Percentiles rank a stretch among this genome's conserved stretches.
These are phyloP conservation scores for Nothoprocta perdicaria DNA, from an alignment of 2,113 vertebrate species.

Conservation along the genomic window DNA sequence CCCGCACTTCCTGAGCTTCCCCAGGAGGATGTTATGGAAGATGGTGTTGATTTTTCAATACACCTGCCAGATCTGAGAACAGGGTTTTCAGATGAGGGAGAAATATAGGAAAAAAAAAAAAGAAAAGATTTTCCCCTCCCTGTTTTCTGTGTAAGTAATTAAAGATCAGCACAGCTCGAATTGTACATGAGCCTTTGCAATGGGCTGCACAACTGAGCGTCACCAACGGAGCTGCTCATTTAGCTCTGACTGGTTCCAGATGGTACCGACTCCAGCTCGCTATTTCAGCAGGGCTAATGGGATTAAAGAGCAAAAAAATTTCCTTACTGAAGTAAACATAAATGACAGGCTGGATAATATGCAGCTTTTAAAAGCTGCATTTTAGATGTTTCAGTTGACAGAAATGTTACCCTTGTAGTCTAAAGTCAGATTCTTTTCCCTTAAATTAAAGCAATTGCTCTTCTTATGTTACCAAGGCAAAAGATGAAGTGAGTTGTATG, in stretches of 20 bases:
- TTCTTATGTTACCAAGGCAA: neutral
- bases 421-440: neutral
- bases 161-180: neutral
- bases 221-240: neutral
- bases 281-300: neutral
- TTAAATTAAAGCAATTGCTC: neutral
- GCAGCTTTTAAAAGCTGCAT: neutral
- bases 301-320: conserved; percentile 7
- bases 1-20: no score
- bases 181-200: neutral
- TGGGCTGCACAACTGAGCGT: neutral
- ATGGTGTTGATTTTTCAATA: neutral
- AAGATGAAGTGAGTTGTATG: neutral
- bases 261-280: neutral
- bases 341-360: neutral
- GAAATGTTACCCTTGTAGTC: neutral
- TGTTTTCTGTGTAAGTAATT: neutral
- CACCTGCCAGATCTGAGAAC: neutral
- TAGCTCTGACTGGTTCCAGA: neutral
- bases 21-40: no score
- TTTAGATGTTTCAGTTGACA: neutral
- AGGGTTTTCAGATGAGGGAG: neutral
- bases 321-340: neutral
- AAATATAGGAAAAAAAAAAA: no score
- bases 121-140: neutral